Conservation (phyloP, 2,888 invertebrate genomes). For the Acrobasis consociella region DNA sequence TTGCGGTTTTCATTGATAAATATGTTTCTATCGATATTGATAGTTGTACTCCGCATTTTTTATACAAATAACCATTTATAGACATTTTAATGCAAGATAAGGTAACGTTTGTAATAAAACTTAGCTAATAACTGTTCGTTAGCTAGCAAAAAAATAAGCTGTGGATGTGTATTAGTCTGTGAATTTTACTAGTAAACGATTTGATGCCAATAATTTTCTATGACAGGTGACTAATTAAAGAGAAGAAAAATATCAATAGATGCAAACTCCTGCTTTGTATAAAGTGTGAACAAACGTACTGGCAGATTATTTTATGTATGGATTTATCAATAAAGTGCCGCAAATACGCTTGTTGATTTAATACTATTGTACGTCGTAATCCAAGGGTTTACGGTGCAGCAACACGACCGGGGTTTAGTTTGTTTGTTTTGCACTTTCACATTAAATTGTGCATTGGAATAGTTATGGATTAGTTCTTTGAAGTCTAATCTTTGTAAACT, state of each 20-base stretch:
- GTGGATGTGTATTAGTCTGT: no score
- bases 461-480: background rate
- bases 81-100: no score
- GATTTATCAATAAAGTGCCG: conserved; percentile 38
- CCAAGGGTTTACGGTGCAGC: background rate
- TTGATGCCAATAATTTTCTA: no score
- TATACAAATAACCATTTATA: background rate
- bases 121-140: no score
- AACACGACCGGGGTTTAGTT: background rate
- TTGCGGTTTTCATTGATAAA: background rate
- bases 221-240: no score
- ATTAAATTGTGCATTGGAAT: background rate
- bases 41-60: background rate
- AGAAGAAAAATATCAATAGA: no score
- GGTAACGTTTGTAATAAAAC: no score
- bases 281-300: background rate
- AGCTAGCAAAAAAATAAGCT: no score
- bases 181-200: no score
- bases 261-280: no score
- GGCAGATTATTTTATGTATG: background rate
- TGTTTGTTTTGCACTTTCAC: background rate
- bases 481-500: no score
- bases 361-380: conserved; percentile 33
- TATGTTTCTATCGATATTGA: background rate
- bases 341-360: conserved; percentile 54